phyloP scores from a whole-genome alignment of 2,888 invertebrate genomes.

The Crepidodera aurea region DNA sequence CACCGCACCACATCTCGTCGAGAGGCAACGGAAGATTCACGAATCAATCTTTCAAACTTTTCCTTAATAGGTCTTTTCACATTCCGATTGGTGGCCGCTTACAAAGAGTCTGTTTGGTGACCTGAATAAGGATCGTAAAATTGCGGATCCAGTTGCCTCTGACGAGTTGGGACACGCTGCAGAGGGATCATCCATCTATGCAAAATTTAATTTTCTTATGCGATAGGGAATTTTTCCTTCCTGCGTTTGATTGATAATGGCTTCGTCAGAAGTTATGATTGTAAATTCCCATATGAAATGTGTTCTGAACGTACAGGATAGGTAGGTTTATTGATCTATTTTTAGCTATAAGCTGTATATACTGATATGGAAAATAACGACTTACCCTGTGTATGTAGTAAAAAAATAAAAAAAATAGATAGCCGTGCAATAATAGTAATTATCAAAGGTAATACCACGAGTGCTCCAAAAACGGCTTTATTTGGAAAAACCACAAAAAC shows the following conservation, averaged over 20 bases:
- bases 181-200: constrained; percentile 21
- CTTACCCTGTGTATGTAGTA: too few relatives aligned
- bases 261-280: too few relatives aligned
- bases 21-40: constrained; percentile 36
- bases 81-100: constrained; percentile 36
- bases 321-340: background rate
- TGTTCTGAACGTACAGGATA: too few relatives aligned
- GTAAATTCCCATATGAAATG: too few relatives aligned
- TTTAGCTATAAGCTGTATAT: too few relatives aligned
- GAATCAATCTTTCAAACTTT: constrained; percentile 45
- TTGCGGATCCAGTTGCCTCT: constrained; percentile 17
- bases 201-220: constrained; percentile 18
- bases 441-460: too few relatives aligned
- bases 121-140: constrained; percentile 39
- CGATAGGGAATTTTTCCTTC: constrained; percentile 3
- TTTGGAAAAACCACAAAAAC: too few relatives aligned
- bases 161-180: constrained; percentile 2
- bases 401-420: too few relatives aligned
- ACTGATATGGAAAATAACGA: too few relatives aligned
- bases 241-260: constrained; percentile 11
- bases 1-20: constrained; percentile 36
- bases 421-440: too few relatives aligned
- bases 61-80: constrained; percentile 38
- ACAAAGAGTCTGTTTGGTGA: constrained; percentile 35
- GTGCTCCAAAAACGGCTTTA: too few relatives aligned